Percentiles rank a stretch among this genome's conserved stretches.
Evolutionary conservation across 2,888 invertebrate species (phyloP).

Genomic region (Heliconius hortense): DNA sequence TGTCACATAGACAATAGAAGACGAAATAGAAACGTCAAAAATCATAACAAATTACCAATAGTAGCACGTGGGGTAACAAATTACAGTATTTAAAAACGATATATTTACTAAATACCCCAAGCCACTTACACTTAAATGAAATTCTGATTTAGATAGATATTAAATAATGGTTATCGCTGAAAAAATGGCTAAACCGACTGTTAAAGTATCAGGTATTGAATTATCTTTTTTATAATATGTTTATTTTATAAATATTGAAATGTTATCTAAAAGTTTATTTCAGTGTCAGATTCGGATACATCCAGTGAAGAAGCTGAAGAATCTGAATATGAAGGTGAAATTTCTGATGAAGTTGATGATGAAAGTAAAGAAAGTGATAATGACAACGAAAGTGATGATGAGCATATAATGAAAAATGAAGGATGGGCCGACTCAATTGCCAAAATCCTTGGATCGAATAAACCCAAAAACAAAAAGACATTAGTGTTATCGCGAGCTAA

Average conservation of each 20-base stretch:
- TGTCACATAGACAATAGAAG: background rate
- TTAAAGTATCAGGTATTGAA: constrained; percentile 52
- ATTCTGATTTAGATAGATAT: constrained; percentile 18
- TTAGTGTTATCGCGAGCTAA: constrained; percentile 91
- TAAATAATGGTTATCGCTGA: constrained; percentile 58
- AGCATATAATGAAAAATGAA: constrained; percentile 77
- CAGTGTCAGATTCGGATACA: constrained; percentile 62
- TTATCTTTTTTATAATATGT: background rate
- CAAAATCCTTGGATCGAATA: constrained; percentile 88
- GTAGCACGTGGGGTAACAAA: background rate
- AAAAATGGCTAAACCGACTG: constrained; percentile 59
- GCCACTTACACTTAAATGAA: background rate
- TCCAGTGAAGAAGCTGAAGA: constrained; percentile 59
- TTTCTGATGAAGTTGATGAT: constrained; percentile 45
- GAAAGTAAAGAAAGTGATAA: constrained; percentile 42
- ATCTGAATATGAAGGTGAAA: constrained; percentile 56
- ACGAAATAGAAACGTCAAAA: background rate
- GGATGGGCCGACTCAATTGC: constrained; percentile 93
- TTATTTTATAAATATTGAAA: background rate
- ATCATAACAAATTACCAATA: background rate
- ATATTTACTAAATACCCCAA: background rate
- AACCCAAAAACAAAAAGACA: constrained; percentile 88
- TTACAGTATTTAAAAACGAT: background rate
- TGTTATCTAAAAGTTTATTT: constrained; percentile 27
- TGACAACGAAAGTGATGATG: constrained; percentile 45